These are phyloP conservation scores for Pocillopora meandrina DNA, from an alignment of 92 coral and sea anemone species.

Conservation along the genomic window DNA sequence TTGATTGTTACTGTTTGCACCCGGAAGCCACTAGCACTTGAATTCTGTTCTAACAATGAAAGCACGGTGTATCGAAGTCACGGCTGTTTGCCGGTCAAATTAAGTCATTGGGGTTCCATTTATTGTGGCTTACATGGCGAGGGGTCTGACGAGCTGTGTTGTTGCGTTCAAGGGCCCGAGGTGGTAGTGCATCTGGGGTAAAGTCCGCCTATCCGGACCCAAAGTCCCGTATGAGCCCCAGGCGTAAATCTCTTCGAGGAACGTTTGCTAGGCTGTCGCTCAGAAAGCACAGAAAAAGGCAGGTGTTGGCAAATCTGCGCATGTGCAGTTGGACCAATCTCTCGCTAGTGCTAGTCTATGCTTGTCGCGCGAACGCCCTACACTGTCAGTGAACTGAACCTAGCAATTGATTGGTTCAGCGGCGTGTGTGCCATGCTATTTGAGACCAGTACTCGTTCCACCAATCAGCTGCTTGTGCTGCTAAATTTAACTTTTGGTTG, in stretches of 20 bases:
- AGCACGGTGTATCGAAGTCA: slow-evolving; percentile 52
- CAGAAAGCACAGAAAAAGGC: slow-evolving; percentile 87
- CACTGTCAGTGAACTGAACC: slow-evolving; percentile 15
- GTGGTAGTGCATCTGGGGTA: slow-evolving; percentile 83
- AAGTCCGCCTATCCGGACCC: slow-evolving; percentile 88
- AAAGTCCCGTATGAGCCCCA: slow-evolving; percentile 79
- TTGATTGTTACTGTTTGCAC: slow-evolving; percentile 19
- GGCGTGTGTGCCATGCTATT: slow-evolving; percentile 22
- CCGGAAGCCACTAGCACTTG: slow-evolving; percentile 26
- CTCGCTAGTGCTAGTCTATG: slow-evolving; percentile 20
- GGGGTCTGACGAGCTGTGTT: slow-evolving; percentile 86
- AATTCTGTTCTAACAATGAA: slow-evolving; percentile 17
- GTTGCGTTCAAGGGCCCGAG: slow-evolving; percentile 92
- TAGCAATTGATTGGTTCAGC: slow-evolving; percentile 40
- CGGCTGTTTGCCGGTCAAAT: slow-evolving; percentile 26
- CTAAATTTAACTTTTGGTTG: neutral
- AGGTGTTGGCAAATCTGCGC: slow-evolving; percentile 65
- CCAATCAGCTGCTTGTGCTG: slow-evolving; percentile 30
- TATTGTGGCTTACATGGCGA: slow-evolving; percentile 47
- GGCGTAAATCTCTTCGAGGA: slow-evolving; percentile 81
- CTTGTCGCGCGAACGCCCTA: neutral
- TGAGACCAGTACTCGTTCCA: slow-evolving; percentile 9
- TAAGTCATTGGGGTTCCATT: neutral
- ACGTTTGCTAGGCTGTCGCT: slow-evolving; percentile 83
- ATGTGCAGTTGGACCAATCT: slow-evolving; percentile 50